These are phyloP conservation scores for Drosophila setifemur DNA, from an alignment of 1,140 invertebrate genomes.

Conservation along the genomic window DNA sequence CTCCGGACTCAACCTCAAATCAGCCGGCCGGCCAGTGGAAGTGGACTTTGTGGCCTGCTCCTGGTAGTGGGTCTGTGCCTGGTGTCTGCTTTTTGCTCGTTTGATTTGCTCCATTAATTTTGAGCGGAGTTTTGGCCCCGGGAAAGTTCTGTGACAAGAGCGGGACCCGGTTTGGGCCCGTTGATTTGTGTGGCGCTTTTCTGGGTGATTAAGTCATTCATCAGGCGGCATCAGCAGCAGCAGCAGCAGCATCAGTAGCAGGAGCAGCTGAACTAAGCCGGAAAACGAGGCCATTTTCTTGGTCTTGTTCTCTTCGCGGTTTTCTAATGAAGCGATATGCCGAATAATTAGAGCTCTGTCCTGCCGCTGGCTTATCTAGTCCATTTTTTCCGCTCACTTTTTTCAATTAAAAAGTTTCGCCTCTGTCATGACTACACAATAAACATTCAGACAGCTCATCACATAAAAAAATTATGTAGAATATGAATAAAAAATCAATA, in stretches of 20 bases:
- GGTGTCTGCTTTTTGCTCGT: conserved; percentile 54
- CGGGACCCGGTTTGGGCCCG: conserved; percentile 33
- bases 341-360: conserved; percentile 61
- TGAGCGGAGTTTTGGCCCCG: conserved; percentile 38
- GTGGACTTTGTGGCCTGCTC: conserved; percentile 19
- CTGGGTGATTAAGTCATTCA: conserved; percentile 77
- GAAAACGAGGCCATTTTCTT: conserved; percentile 13
- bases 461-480: too few species aligned
- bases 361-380: conserved; percentile 2
- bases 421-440: conserved; percentile 53
- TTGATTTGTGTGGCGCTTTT: conserved; percentile 75
- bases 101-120: conserved; percentile 77
- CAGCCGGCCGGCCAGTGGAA: not conserved
- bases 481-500: too few species aligned
- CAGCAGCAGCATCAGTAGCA: not conserved
- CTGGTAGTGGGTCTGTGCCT: too few species aligned
- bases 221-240: conserved; percentile 37
- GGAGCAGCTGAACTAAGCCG: not conserved
- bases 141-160: conserved; percentile 59
- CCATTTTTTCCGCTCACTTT: conserved; percentile 17
- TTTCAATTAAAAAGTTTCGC: conserved; percentile 62
- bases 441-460: conserved; percentile 28
- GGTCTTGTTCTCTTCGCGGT: not conserved
- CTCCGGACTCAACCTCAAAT: not conserved
- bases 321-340: conserved; percentile 64